Evolutionary conservation across 2,888 invertebrate species (phyloP), one percentile per base, ranked within the genome.

Genomic region (Drosophila emarginata): DNA sequence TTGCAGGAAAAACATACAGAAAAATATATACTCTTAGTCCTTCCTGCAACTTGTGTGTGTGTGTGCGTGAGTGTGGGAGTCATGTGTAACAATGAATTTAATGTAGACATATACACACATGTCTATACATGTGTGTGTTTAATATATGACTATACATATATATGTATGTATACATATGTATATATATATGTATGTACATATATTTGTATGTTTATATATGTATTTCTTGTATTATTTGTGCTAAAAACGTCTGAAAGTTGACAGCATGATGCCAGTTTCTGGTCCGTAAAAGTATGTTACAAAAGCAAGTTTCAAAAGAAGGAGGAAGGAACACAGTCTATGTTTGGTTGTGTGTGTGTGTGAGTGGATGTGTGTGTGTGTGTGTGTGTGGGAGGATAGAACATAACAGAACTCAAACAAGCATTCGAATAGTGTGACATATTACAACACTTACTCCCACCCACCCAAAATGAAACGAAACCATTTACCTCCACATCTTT

Each of bases 251-350:
- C 87, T 85, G 70, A 65, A 66, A 64, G 74, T 77, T 81, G 85
- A 87, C 82, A 84, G 82, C 82, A 75, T 72, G 87, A 69, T 79
- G 82, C 85, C 77, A 74, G 66, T 72, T 72, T 66, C 64, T 79
- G 82, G 81, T 86, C 85, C 82, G 79, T 63, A 87, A 81, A 82
- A 87, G 82, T 87, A 84, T 77, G 81, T 79, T 81, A 79, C 74
- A 75, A 72, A 61, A 84, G 68, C 21, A 45, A 67, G 68, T 65
- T 62, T 45, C 45, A 4, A 45, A 45, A 45, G 21, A 45, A 21
- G 21, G 45, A 21, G 54, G 18, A n/a, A n/a, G 36, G 18, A 18
- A 36, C 11, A 4, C 21, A 18, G 21, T 12, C 12, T 21, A 18
- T 12, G 45, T 45, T 18, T 45, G 14, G 18, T 11, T 45, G 14